These are phyloP conservation scores for Cyclura pinguis DNA, from an alignment of 2,797 vertebrate genomes.

Conservation along the genomic window DNA sequence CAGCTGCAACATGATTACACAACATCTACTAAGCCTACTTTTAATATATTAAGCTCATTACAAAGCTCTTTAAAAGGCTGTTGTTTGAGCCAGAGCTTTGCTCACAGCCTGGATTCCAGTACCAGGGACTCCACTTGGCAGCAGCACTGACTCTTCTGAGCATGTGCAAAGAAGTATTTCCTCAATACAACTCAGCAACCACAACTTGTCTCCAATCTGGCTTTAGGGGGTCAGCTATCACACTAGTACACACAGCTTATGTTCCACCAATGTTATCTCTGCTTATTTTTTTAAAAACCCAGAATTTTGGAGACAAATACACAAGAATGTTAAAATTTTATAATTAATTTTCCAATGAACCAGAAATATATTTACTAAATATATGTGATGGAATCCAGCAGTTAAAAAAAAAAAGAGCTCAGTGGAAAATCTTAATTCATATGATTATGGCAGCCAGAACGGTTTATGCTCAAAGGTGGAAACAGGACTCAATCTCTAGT, in stretches of 20 bases:
- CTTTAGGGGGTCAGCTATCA: not conserved
- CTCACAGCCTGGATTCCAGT: not conserved
- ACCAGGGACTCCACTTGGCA: not conserved
- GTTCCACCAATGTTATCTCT: not conserved
- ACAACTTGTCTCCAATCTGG: not conserved
- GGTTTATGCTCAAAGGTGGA: too few species aligned
- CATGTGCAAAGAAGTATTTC: not conserved
- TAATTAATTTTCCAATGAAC: too few species aligned
- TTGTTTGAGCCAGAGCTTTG: not conserved
- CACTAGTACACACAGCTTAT: not conserved
- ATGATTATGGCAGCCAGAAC: too few species aligned
- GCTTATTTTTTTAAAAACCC: not conserved
- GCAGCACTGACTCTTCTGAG: not conserved
- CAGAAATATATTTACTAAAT: too few species aligned
- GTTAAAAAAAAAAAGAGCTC: too few species aligned
- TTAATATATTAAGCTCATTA: not conserved
- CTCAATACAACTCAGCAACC: not conserved
- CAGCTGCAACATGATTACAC: conserved; percentile 22
- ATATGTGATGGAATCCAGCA: too few species aligned
- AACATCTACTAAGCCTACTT: not conserved
- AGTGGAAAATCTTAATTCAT: too few species aligned
- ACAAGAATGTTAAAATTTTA: too few species aligned
- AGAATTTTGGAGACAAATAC: too few species aligned
- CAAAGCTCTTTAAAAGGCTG: not conserved
- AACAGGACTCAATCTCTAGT: too few species aligned